Percentiles rank a stretch among this genome's conserved stretches.
phyloP scores from a whole-genome alignment of 2,113 vertebrate genomes.

The Donacobius atricapilla region DNA sequence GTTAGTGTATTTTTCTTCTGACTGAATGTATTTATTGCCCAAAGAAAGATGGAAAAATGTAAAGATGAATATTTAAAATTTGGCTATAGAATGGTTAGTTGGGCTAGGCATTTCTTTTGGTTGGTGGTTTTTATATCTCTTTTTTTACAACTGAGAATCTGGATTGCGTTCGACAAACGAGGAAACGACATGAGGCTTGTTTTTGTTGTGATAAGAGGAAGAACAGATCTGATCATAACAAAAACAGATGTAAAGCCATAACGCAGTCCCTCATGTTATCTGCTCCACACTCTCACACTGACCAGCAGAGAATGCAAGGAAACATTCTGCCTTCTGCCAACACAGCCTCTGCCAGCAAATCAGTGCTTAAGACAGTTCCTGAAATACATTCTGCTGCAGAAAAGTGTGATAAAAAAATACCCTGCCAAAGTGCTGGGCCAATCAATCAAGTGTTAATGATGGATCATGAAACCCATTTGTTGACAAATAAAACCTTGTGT shows the following conservation, averaged over 20 bases:
- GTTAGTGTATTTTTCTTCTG: slow-evolving; percentile 16
- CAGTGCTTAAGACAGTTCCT: slow-evolving; percentile 6
- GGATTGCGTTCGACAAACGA: background rate
- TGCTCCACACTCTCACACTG: background rate
- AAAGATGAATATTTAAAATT: background rate
- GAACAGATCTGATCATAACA: slow-evolving; percentile 33
- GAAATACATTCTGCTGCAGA: slow-evolving; percentile 26
- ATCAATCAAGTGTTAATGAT: slow-evolving; percentile 68
- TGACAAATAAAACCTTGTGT: slow-evolving; percentile 69
- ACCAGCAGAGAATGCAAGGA: slow-evolving; percentile 13
- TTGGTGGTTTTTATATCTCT: background rate
- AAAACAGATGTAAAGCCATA: slow-evolving; percentile 56
- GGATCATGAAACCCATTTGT: slow-evolving; percentile 72
- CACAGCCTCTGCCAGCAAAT: slow-evolving; percentile 6
- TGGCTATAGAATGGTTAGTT: background rate
- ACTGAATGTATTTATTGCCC: slow-evolving; percentile 15
- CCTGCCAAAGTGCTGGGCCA: slow-evolving; percentile 38
- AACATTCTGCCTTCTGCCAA: slow-evolving; percentile 21
- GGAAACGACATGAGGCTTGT: background rate
- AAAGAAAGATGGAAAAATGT: background rate
- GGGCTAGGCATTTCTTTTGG: background rate
- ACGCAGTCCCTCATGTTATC: slow-evolving; percentile 24
- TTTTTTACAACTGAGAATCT: background rate
- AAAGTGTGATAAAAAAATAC: slow-evolving; percentile 16
- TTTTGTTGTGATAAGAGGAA: slow-evolving; percentile 38